These are phyloP conservation scores for Pimephales promelas DNA, from an alignment of 2,113 vertebrate genomes.

Conservation along the genomic window DNA sequence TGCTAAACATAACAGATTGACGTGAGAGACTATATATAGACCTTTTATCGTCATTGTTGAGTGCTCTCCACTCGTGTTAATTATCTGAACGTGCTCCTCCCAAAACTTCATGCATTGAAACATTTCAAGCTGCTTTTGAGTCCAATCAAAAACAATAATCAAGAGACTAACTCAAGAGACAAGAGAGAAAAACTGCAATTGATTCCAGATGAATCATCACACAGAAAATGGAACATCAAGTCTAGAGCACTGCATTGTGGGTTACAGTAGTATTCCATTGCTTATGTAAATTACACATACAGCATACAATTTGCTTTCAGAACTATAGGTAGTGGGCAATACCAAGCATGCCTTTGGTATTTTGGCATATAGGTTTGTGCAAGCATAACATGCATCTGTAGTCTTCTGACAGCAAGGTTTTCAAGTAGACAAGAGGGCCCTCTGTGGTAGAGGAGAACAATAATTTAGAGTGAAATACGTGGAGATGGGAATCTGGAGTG, in stretches of 20 bases:
- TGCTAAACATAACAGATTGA: too few relatives aligned
- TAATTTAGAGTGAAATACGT: slow-evolving; percentile 70
- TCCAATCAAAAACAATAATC: too few relatives aligned
- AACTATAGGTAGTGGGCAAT: neutral
- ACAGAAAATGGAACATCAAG: neutral
- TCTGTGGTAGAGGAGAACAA: slow-evolving; percentile 57
- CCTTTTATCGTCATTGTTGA: too few relatives aligned
- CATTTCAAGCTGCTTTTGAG: too few relatives aligned
- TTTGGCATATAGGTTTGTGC: neutral
- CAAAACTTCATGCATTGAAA: too few relatives aligned
- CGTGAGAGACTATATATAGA: too few relatives aligned
- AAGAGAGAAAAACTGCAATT: neutral
- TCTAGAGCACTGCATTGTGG: neutral
- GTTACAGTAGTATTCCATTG: neutral
- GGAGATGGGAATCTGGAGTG: slow-evolving; percentile 64
- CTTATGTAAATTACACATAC: too few relatives aligned
- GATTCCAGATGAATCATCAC: neutral
- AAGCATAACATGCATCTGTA: neutral
- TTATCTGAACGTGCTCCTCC: too few relatives aligned
- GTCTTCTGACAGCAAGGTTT: neutral
- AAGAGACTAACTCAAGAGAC: too few relatives aligned
- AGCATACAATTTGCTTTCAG: too few relatives aligned
- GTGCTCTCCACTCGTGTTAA: too few relatives aligned
- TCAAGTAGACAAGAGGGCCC: slow-evolving; percentile 29
- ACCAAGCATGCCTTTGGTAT: neutral